These are phyloP conservation scores for Sula dactylatra DNA, from an alignment of 2,113 vertebrate species.

Conservation along the genomic window DNA sequence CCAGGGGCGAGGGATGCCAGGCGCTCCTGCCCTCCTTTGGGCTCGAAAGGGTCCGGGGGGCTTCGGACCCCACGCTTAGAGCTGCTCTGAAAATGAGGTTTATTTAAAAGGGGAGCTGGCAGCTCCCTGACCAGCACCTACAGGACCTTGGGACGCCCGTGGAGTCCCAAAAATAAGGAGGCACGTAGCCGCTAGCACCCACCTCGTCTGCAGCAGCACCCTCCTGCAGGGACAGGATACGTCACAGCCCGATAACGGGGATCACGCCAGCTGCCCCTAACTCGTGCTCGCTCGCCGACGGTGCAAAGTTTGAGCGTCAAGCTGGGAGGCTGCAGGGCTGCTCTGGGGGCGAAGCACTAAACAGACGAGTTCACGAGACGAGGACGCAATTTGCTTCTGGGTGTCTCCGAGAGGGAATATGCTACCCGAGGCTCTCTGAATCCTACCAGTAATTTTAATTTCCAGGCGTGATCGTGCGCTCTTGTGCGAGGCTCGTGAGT, in stretches of 20 bases:
- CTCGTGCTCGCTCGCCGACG: fast-evolving
- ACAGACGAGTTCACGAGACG: not conserved
- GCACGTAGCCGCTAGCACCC: not conserved
- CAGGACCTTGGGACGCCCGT: fast-evolving
- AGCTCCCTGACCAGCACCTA: not conserved
- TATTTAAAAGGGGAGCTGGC: not conserved
- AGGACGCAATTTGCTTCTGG: not conserved
- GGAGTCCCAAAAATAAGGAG: not conserved
- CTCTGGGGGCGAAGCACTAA: not conserved
- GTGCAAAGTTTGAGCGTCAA: fast-evolving
- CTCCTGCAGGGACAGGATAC: not conserved
- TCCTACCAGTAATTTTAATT: not conserved
- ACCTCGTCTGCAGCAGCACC: not conserved
- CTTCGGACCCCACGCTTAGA: fast-evolving
- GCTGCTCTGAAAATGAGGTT: not conserved
- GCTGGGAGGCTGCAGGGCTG: not conserved
- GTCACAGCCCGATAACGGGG: not conserved
- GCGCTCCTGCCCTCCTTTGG: not conserved
- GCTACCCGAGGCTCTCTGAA: not conserved
- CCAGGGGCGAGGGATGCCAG: not conserved
- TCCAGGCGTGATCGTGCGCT: fast-evolving
- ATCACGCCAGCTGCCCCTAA: fast-evolving
- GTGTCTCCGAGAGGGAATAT: not conserved
- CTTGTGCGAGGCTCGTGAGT: fast-evolving
- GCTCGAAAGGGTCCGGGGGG: not conserved